A percentile compares a stretch with the other conserved stretches of the same genome.
phyloP scores from a whole-genome alignment of 1,140 invertebrate species.

The Drosophila parabipectinata region DNA sequence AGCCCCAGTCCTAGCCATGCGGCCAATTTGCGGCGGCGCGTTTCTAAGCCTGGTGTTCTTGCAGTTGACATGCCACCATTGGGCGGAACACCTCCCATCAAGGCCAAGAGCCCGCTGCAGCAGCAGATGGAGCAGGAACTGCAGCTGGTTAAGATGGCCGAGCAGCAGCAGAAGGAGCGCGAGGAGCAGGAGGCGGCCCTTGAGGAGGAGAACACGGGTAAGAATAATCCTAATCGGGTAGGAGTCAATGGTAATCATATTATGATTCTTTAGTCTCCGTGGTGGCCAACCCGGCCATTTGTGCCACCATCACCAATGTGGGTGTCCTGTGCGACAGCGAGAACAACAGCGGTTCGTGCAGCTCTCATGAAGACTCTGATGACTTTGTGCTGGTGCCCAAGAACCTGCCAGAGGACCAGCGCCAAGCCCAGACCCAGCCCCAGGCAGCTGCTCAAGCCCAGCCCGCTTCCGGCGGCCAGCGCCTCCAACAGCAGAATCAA shows the following conservation, averaged over 20 bases:
- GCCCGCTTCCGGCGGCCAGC: slow-evolving; percentile 27
- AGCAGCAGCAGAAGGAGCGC: slow-evolving; percentile 67
- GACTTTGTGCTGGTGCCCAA: slow-evolving; percentile 94
- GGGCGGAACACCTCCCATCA: slow-evolving; percentile 71
- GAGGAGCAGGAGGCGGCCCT: slow-evolving; percentile 65
- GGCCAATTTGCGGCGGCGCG: slow-evolving; percentile 9
- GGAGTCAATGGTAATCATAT: neutral
- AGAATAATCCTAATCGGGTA: no score
- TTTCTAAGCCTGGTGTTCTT: slow-evolving; percentile 35
- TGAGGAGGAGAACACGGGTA: slow-evolving; percentile 68
- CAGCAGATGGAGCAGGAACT: slow-evolving; percentile 75
- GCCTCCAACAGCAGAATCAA: slow-evolving; percentile 64
- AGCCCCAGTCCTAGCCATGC: slow-evolving; percentile 6
- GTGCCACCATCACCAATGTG: slow-evolving; percentile 81
- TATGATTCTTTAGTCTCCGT: slow-evolving; percentile 65
- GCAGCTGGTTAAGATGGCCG: slow-evolving; percentile 66
- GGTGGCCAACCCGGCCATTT: slow-evolving; percentile 81
- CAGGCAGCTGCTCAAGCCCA: slow-evolving; percentile 39
- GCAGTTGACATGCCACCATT: slow-evolving; percentile 75
- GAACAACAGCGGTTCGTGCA: slow-evolving; percentile 85
- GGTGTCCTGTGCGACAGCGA: slow-evolving; percentile 83
- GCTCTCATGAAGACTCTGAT: slow-evolving; percentile 89
- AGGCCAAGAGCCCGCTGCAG: slow-evolving; percentile 78
- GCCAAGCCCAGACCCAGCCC: slow-evolving; percentile 54
- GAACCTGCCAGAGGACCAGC: slow-evolving; percentile 86